Conservation (phyloP, 2,888 invertebrate genomes). For the Deroplatys truncata region DNA sequence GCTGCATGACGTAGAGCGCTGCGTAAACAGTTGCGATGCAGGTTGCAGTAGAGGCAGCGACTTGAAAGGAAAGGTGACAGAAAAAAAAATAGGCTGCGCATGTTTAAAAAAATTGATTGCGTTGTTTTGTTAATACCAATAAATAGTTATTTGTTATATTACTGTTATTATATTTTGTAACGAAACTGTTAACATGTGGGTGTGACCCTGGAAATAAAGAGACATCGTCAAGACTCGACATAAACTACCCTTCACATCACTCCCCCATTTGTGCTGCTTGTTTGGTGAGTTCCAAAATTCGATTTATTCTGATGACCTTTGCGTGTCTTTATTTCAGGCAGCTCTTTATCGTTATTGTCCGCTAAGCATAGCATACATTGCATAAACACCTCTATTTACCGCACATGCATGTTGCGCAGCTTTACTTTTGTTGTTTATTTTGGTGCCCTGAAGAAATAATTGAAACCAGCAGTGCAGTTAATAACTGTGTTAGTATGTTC, state of each 20-base stretch:
- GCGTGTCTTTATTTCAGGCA: background rate
- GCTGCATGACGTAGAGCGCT: slow-evolving; percentile 28
- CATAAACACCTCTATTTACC: background rate
- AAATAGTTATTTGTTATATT: slow-evolving; percentile 1
- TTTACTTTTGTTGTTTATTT: background rate
- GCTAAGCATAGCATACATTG: background rate
- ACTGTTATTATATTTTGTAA: slow-evolving; percentile 5
- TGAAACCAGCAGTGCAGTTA: background rate
- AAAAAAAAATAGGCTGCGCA: slow-evolving; percentile 10
- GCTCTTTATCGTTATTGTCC: background rate
- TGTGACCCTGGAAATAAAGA: background rate
- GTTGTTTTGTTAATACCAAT: slow-evolving; percentile 11
- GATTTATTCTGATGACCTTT: slow-evolving; percentile 14
- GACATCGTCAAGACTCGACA: background rate
- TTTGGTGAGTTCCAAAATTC: slow-evolving; percentile 17
- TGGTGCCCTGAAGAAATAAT: background rate
- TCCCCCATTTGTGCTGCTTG: background rate
- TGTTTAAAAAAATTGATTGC: slow-evolving; percentile 14
- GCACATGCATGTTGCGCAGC: background rate
- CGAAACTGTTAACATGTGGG: background rate
- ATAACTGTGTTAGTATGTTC: background rate
- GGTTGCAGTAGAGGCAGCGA: slow-evolving; percentile 28
- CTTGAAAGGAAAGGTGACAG: slow-evolving; percentile 21
- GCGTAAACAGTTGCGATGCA: slow-evolving; percentile 29
- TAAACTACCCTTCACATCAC: background rate